A percentile compares a stretch with the other conserved stretches of the same genome.
phyloP scores from a whole-genome alignment of 1,140 invertebrate species.

The Tribolium castaneum region DNA sequence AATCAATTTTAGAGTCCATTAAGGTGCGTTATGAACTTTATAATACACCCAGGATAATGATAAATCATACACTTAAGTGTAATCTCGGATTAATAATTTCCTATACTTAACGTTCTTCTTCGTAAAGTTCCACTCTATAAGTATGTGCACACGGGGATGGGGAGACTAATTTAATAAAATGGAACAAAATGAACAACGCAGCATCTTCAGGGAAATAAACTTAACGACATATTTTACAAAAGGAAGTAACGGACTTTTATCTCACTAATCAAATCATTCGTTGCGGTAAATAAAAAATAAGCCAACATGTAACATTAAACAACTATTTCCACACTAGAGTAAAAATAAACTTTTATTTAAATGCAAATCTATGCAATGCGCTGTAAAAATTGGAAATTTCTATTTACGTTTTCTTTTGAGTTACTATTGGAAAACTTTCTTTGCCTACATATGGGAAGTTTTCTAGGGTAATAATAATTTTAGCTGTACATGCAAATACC shows the following conservation, averaged over 20 bases:
- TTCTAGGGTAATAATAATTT: not conserved
- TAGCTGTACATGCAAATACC: no score
- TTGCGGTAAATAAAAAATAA: no score
- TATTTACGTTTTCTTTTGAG: not conserved
- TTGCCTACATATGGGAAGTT: no score
- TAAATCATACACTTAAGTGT: slow-evolving; percentile 51
- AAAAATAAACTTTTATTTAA: not conserved
- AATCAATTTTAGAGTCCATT: slow-evolving; percentile 55
- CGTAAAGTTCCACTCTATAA: not conserved
- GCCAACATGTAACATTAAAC: no score
- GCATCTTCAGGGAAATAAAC: slow-evolving; percentile 24
- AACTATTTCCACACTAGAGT: not conserved
- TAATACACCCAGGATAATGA: slow-evolving; percentile 51
- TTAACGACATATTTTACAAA: slow-evolving; percentile 14
- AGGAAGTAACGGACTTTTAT: not conserved
- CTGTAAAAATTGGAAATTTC: not conserved
- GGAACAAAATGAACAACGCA: slow-evolving; percentile 27
- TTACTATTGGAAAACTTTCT: no score
- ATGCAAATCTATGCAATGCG: not conserved
- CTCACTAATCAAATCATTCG: not conserved
- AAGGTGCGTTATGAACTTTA: slow-evolving; percentile 46
- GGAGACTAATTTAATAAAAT: slow-evolving; percentile 21
- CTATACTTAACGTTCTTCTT: slow-evolving; percentile 8
- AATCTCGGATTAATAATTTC: slow-evolving; percentile 51
- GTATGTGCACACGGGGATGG: not conserved